phyloP scores from a whole-genome alignment of 2,797 vertebrate species.

The Lithobates pipiens region DNA sequence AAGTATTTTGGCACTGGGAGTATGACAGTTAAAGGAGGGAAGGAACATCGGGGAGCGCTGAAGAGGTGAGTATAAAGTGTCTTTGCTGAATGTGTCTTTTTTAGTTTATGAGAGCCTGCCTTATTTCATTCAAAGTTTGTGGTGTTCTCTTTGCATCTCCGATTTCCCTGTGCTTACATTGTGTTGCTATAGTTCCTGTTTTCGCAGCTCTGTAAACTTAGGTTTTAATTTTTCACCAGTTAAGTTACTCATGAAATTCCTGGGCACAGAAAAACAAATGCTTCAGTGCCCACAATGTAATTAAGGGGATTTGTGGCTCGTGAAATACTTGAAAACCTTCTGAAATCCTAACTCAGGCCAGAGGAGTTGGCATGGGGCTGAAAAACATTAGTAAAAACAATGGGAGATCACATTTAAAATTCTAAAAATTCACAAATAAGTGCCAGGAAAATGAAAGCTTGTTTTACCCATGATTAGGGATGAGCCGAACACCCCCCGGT shows the following conservation, averaged over 20 bases:
- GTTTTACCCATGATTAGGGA: too few relatives aligned
- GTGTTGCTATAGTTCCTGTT: conserved; percentile 18
- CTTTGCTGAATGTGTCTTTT: too few relatives aligned
- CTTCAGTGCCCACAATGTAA: neutral
- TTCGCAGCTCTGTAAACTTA: neutral
- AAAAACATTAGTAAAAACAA: too few relatives aligned
- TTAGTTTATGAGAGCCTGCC: too few relatives aligned
- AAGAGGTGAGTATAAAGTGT: too few relatives aligned
- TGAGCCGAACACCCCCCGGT: too few relatives aligned
- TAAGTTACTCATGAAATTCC: conserved; percentile 7
- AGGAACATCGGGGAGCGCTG: too few relatives aligned
- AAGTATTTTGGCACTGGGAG: too few relatives aligned
- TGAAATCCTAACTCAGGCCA: neutral
- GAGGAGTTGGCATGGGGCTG: neutral
- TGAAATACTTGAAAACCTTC: neutral
- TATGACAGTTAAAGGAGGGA: too few relatives aligned
- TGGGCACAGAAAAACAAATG: neutral
- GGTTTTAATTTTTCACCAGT: neutral
- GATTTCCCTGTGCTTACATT: neutral
- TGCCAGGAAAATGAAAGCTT: too few relatives aligned
- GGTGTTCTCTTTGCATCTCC: neutral
- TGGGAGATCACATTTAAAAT: too few relatives aligned
- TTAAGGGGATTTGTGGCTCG: neutral
- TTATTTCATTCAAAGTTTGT: neutral
- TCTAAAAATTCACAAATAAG: too few relatives aligned